Conservation (phyloP, 2,113 vertebrate species). For the Nematolebias whitei region DNA sequence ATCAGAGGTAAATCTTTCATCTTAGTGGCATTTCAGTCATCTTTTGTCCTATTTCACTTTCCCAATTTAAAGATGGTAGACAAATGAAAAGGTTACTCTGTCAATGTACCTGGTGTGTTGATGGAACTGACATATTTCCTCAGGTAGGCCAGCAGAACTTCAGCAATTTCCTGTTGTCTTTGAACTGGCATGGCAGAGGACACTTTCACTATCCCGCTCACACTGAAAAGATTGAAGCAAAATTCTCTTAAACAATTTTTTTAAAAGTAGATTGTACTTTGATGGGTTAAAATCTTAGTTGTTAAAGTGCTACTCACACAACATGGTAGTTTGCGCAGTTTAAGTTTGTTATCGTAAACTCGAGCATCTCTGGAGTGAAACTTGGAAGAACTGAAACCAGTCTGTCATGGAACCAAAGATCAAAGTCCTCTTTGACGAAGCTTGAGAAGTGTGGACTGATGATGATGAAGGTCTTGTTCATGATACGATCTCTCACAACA, state of each 20-base stretch:
- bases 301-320: conserved; percentile 35
- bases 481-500: conserved; percentile 37
- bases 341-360: conserved; percentile 7
- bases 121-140: no score
- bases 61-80: no score
- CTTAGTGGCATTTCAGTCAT: background rate
- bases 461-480: conserved; percentile 59
- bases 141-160: no score
- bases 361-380: conserved; percentile 47
- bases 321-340: conserved; percentile 35
- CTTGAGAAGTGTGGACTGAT: conserved; percentile 14
- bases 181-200: background rate
- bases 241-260: background rate
- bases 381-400: conserved; percentile 42
- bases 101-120: no score
- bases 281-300: background rate
- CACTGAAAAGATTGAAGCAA: conserved; percentile 6
- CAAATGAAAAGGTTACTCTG: no score
- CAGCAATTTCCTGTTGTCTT: background rate
- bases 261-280: background rate
- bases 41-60: no score
- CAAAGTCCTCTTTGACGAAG: conserved; percentile 13
- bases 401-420: conserved; percentile 33
- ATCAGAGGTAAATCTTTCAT: background rate
- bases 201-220: conserved; percentile 16